Percentiles rank a stretch among this genome's conserved stretches.
These are phyloP conservation scores for Hipposideros larvatus DNA, from an alignment of 2,797 vertebrate species.

Conservation along the genomic window DNA sequence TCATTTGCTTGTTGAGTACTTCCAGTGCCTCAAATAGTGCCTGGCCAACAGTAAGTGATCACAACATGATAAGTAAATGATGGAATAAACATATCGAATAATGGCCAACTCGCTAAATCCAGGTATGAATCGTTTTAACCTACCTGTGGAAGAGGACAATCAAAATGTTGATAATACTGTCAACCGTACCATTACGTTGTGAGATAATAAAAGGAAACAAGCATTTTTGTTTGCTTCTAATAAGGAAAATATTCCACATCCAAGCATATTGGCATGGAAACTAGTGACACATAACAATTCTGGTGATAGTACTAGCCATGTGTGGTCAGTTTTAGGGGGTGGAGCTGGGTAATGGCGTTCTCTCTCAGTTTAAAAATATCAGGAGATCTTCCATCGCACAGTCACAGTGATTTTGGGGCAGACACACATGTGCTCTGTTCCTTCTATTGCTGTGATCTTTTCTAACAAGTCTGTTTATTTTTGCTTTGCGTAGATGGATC, in stretches of 20 bases:
- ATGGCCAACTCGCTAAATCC: background rate
- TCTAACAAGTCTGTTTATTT: conserved; percentile 80
- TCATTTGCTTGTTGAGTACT: background rate
- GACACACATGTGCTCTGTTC: background rate
- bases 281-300: background rate
- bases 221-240: conserved; percentile 25
- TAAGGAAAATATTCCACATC: background rate
- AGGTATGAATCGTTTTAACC: background rate
- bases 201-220: background rate
- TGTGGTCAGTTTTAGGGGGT: background rate
- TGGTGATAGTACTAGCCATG: background rate
- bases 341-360: background rate
- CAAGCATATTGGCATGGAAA: background rate
- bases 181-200: background rate
- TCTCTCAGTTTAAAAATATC: background rate
- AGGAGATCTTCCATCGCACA: background rate
- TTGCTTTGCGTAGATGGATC: conserved; percentile 78
- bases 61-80: background rate
- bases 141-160: background rate
- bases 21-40: background rate
- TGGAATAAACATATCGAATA: background rate
- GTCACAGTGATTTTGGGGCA: background rate
- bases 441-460: conserved; percentile 41
- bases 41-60: background rate
- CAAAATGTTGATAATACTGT: background rate